phyloP scores from a whole-genome alignment of 2,113 vertebrate genomes.

The Turdus rufiventris region DNA sequence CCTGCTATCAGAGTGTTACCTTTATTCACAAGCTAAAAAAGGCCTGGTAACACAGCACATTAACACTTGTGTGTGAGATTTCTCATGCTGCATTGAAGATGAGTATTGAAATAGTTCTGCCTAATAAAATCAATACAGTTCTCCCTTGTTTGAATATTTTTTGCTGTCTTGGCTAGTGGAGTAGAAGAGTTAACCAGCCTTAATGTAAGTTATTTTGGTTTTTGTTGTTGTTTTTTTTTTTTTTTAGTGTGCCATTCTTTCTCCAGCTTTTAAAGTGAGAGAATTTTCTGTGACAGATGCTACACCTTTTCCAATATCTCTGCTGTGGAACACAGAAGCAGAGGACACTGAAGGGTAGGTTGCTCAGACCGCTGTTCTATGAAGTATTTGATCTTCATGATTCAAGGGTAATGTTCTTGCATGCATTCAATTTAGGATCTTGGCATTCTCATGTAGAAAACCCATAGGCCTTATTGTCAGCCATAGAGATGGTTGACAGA shows the following conservation, averaged over 20 bases:
- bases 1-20: not conserved
- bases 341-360: conserved; percentile 79
- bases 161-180: not conserved
- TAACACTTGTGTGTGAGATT: not conserved
- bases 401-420: not conserved
- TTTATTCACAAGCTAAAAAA: not conserved
- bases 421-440: not conserved
- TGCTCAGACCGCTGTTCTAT: not conserved
- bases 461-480: rapidly evolving
- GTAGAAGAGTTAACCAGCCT: not conserved
- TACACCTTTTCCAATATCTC: conserved; percentile 77
- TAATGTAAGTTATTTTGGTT: not conserved
- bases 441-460: not conserved
- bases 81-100: not conserved
- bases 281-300: conserved; percentile 82
- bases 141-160: not conserved
- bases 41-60: not conserved
- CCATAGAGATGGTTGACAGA: not conserved
- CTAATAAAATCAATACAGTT: not conserved
- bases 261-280: conserved; percentile 81
- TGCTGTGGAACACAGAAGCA: conserved; percentile 77
- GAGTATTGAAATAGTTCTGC: not conserved
- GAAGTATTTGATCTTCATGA: not conserved
- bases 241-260: conserved; percentile 80
- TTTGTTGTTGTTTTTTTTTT: not conserved